Evolutionary conservation across 1,140 invertebrate genomes (phyloP).

Genomic region (Drosophila pectinifera): DNA sequence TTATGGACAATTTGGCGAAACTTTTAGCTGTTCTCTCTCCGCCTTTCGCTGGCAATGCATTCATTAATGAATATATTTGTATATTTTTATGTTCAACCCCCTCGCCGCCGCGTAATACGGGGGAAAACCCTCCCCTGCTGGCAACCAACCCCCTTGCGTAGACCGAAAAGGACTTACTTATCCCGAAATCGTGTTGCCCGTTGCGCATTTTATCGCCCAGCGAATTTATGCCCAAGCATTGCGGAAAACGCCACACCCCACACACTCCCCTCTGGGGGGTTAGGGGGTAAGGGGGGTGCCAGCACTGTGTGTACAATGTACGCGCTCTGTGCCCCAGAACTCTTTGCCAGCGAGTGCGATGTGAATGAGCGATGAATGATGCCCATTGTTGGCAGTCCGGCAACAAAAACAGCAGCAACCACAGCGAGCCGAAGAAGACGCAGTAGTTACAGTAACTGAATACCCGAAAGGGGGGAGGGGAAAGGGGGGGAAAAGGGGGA

Average conservation of each 20-base stretch:
- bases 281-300: too few species aligned
- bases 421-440: constrained; percentile 48
- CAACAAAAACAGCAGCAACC: background rate
- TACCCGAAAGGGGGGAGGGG: constrained; percentile 6
- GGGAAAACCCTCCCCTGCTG: background rate
- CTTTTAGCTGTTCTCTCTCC: constrained; percentile 7
- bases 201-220: constrained; percentile 77
- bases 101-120: background rate
- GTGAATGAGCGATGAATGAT: constrained; percentile 78
- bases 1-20: constrained; percentile 41
- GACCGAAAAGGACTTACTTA: constrained; percentile 46
- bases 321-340: constrained; percentile 45
- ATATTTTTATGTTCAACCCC: constrained; percentile 45
- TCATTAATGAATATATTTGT: constrained; percentile 45
- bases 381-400: constrained; percentile 68
- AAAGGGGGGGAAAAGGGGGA: background rate
- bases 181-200: constrained; percentile 37
- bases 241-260: constrained; percentile 71
- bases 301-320: constrained; percentile 44
- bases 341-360: constrained; percentile 47
- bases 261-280: too few species aligned
- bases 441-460: constrained; percentile 63
- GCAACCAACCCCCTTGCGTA: constrained; percentile 11
- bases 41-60: constrained; percentile 19
- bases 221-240: constrained; percentile 62